These are phyloP conservation scores for Poecilia latipinna DNA, from an alignment of 2,113 vertebrate species.

Conservation along the genomic window DNA sequence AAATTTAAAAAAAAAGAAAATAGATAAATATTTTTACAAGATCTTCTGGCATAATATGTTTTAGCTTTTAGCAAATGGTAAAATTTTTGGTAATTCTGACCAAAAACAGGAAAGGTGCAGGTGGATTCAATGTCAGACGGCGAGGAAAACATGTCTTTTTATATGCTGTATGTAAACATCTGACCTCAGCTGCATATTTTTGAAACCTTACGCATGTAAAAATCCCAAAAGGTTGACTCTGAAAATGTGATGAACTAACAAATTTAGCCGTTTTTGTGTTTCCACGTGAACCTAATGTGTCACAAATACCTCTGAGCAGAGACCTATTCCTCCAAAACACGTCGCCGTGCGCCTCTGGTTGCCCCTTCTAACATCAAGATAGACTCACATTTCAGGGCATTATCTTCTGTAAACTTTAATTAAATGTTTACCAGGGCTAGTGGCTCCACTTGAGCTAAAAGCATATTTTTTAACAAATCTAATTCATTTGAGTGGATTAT, in stretches of 20 bases:
- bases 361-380: conserved; percentile 46
- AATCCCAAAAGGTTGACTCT: conserved; percentile 1
- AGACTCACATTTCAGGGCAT: conserved; percentile 44
- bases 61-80: too few species aligned
- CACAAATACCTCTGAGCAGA: conserved; percentile 48
- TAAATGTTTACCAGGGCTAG: conserved; percentile 59
- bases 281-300: conserved; percentile 45
- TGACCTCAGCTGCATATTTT: neutral
- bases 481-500: conserved; percentile 76
- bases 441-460: conserved; percentile 45
- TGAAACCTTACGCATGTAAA: neutral
- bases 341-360: conserved; percentile 40
- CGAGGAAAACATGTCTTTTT: too few species aligned
- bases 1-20: too few species aligned
- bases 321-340: conserved; percentile 53
- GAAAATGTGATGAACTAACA: conserved; percentile 17
- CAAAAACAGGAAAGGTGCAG: too few species aligned
- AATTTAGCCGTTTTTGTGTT: conserved; percentile 34
- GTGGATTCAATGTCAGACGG: too few species aligned
- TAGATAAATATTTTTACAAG: too few species aligned
- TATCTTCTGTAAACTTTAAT: conserved; percentile 60
- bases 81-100: too few species aligned
- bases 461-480: conserved; percentile 56
- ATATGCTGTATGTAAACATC: neutral
- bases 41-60: too few species aligned